phyloP scores from a whole-genome alignment of 2,888 invertebrate species.

The Malacosoma neustria region DNA sequence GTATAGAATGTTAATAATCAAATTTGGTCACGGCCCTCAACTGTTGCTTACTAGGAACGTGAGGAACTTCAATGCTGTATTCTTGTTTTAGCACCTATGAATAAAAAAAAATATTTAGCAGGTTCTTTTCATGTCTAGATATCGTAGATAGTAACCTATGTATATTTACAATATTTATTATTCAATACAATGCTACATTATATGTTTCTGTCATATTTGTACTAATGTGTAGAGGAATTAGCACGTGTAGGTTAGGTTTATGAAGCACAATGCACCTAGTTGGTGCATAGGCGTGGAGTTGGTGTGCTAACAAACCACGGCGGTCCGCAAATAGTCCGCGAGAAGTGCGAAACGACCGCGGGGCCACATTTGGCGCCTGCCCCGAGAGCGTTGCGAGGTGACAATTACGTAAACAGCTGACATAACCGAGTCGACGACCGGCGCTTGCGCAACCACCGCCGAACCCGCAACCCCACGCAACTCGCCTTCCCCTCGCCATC shows the following conservation, averaged over 20 bases:
- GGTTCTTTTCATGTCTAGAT: too few relatives aligned
- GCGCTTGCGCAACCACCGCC: conserved; percentile 62
- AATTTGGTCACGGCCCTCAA: conserved; percentile 8
- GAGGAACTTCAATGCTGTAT: background rate
- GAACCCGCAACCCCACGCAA: conserved; percentile 67
- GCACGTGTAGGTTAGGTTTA: conserved; percentile 22
- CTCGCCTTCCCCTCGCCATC: conserved; percentile 38
- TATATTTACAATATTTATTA: too few relatives aligned
- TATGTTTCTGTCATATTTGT: too few relatives aligned
- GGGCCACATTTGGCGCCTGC: conserved; percentile 55
- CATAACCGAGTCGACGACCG: conserved; percentile 74
- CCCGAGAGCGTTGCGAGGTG: conserved; percentile 66
- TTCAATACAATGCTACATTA: too few relatives aligned
- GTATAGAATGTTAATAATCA: background rate
- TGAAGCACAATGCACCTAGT: conserved; percentile 30
- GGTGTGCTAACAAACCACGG: conserved; percentile 48
- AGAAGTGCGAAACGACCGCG: conserved; percentile 64
- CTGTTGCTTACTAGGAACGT: background rate
- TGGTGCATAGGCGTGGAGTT: conserved; percentile 28
- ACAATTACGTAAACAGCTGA: conserved; percentile 70
- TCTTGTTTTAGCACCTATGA: background rate
- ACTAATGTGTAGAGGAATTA: conserved; percentile 17
- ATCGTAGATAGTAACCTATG: too few relatives aligned
- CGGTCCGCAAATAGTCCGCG: conserved; percentile 57
- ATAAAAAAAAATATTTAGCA: too few relatives aligned